Percentiles rank a stretch among this genome's conserved stretches.
Evolutionary conservation across 2,888 invertebrate genomes (phyloP).

Genomic region (Philereme transversata): DNA sequence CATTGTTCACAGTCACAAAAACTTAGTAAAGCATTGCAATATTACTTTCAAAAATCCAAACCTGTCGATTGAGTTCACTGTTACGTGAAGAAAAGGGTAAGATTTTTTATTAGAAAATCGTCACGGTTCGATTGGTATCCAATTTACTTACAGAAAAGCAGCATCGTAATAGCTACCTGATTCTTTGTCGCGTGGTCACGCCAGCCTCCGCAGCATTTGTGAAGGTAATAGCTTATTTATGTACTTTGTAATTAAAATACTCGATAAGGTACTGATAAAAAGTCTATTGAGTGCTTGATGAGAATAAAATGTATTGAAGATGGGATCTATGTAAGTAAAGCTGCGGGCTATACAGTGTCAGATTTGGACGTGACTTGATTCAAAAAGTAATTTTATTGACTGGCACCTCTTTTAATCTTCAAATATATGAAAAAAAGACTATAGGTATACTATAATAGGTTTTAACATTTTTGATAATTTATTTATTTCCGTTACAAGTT

Average conservation of each 20-base stretch:
- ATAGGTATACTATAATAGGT: no score
- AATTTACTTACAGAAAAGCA: constrained; percentile 70
- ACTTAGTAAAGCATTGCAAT: constrained; percentile 8
- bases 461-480: no score
- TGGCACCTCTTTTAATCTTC: no score
- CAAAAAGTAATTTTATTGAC: neutral
- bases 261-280: constrained; percentile 57
- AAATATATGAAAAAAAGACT: no score
- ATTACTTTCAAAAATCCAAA: constrained; percentile 40
- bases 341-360: constrained; percentile 35
- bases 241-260: constrained; percentile 75
- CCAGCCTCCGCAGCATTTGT: constrained; percentile 55
- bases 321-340: constrained; percentile 34
- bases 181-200: constrained; percentile 73
- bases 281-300: constrained; percentile 53
- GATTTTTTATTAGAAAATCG: constrained; percentile 69
- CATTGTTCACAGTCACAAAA: no score
- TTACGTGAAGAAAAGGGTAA: constrained; percentile 69
- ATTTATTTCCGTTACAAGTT: no score
- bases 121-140: constrained; percentile 75
- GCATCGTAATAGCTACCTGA: constrained; percentile 57
- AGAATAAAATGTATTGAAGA: constrained; percentile 60
- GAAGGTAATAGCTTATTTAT: constrained; percentile 71
- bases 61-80: constrained; percentile 62
- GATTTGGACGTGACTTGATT: neutral